phyloP scores from a whole-genome alignment of 2,113 vertebrate species.

The Chloropsis hardwickii region DNA sequence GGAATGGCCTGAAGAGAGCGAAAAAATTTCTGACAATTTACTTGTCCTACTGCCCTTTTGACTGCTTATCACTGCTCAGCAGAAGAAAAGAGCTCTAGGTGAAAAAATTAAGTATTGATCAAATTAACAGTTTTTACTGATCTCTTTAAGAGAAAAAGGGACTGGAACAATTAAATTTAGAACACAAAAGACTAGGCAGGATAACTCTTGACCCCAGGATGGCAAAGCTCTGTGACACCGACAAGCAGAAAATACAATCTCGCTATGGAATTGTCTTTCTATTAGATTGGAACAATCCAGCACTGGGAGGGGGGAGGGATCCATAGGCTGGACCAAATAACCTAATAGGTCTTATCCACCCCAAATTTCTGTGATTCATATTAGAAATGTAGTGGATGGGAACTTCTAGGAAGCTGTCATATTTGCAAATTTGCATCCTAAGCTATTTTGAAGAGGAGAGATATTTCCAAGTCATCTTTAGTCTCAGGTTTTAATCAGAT shows the following conservation, averaged over 20 bases:
- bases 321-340: background rate
- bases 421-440: background rate
- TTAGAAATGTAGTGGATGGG: background rate
- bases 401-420: background rate
- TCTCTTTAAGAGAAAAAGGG: conserved; percentile 85
- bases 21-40: conserved; percentile 89
- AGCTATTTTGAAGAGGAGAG: background rate
- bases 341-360: conserved; percentile 23
- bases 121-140: conserved; percentile 99
- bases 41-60: conserved; percentile 79
- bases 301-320: background rate
- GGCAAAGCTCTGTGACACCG: conserved; percentile 73
- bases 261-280: conserved; percentile 66
- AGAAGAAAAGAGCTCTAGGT: conserved; percentile 89
- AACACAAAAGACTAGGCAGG: conserved; percentile 83
- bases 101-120: conserved; percentile 99
- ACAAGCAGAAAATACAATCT: conserved; percentile 73
- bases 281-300: conserved; percentile 57
- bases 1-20: conserved; percentile 83
- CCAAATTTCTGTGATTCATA: conserved; percentile 17
- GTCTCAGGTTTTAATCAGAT: background rate
- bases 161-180: conserved; percentile 90
- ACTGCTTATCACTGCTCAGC: conserved; percentile 94
- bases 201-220: conserved; percentile 81
- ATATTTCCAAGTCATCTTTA: background rate